A percentile compares a stretch with the other conserved stretches of the same genome.
Evolutionary conservation across 2,797 vertebrate genomes (phyloP).

Genomic region (Toxotes lorentzi): DNA sequence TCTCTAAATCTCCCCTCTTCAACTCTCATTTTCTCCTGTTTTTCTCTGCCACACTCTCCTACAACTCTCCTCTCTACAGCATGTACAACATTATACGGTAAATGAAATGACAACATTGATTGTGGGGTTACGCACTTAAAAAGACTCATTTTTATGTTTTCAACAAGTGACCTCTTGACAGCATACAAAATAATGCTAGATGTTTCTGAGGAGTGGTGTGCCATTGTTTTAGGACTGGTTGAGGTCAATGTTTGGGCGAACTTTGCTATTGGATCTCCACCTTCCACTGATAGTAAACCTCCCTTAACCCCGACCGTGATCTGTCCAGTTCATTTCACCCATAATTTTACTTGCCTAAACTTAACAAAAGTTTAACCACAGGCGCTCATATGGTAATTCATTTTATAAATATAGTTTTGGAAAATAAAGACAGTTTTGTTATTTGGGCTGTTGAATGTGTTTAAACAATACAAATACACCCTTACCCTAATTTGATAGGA

Average conservation of each 20-base stretch:
- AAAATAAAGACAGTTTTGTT: too few species aligned
- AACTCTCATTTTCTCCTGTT: neutral
- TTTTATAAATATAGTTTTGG: too few species aligned
- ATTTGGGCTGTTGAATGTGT: too few species aligned
- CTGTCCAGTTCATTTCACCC: neutral
- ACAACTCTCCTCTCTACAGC: too few species aligned
- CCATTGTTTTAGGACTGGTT: too few species aligned
- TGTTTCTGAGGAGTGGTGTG: neutral
- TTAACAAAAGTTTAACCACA: too few species aligned
- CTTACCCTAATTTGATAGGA: neutral
- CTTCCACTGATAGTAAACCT: too few species aligned
- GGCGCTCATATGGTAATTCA: too few species aligned
- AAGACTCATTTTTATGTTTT: neutral
- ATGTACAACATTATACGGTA: neutral
- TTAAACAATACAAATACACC: too few species aligned
- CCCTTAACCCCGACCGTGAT: neutral
- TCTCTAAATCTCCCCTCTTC: neutral
- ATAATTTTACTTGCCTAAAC: too few species aligned
- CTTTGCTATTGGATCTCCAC: too few species aligned
- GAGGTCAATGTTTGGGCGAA: too few species aligned
- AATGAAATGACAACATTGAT: neutral
- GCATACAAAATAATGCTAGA: neutral
- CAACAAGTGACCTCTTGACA: neutral
- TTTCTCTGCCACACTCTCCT: neutral
- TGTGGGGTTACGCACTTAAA: neutral